phyloP scores from a whole-genome alignment of 2,888 invertebrate genomes.

The Sylvicola fuscatus region DNA sequence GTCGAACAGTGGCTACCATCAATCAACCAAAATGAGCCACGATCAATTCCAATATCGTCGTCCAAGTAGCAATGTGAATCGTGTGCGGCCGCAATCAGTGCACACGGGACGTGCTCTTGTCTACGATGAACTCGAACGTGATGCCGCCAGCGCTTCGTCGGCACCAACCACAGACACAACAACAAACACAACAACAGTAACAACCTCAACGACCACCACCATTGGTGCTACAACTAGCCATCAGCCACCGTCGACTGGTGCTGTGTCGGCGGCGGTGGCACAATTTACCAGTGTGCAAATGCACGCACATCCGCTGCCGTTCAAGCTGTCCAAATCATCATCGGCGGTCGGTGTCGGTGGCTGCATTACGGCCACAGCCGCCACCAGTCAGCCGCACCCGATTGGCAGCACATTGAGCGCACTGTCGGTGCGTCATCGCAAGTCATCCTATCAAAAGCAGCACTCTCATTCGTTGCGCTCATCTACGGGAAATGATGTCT shows the following conservation, averaged over 20 bases:
- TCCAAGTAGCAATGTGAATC: not conserved
- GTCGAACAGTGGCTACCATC: too few species aligned
- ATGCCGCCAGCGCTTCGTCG: slow-evolving; percentile 11
- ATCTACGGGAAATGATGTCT: slow-evolving; percentile 12
- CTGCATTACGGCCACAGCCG: not conserved
- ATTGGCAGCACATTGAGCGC: not conserved
- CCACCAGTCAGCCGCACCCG: not conserved
- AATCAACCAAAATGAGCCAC: too few species aligned
- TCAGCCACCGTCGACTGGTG: not conserved
- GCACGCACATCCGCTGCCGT: too few species aligned
- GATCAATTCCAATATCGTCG: too few species aligned
- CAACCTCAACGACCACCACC: slow-evolving; percentile 3
- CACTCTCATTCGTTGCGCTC: slow-evolving; percentile 21
- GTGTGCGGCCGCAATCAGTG: slow-evolving; percentile 31
- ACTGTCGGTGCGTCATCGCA: slow-evolving; percentile 13
- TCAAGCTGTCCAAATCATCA: not conserved
- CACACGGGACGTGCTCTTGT: slow-evolving; percentile 57
- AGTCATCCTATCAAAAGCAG: slow-evolving; percentile 20
- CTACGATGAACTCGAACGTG: slow-evolving; percentile 51
- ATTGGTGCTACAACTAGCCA: not conserved
- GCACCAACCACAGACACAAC: not conserved
- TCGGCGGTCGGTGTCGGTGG: slow-evolving; percentile 1
- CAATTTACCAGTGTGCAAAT: too few species aligned
- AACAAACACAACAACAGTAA: slow-evolving; percentile 2
- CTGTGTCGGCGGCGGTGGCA: slow-evolving; percentile 1